Evolutionary conservation across 1,140 invertebrate species (phyloP).

Genomic region (Drosophila elegans): DNA sequence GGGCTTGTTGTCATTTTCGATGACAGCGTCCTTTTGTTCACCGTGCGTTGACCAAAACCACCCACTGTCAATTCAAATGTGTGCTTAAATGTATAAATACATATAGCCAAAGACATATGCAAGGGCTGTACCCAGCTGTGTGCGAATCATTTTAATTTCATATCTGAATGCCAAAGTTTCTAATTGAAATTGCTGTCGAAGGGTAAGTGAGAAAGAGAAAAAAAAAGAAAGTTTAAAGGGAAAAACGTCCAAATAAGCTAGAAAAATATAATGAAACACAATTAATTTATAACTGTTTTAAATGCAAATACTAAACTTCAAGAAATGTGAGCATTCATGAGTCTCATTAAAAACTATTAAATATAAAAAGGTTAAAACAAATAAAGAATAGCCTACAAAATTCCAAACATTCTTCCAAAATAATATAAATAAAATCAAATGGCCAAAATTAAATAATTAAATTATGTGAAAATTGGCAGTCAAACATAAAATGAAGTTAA

Average conservation of each 20-base stretch:
- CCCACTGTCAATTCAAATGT: slow-evolving; percentile 41
- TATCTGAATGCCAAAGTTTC: slow-evolving; percentile 70
- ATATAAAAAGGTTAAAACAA: too few relatives aligned
- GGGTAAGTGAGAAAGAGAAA: slow-evolving; percentile 5
- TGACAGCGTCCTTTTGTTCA: slow-evolving; percentile 63
- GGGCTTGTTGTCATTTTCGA: slow-evolving; percentile 67
- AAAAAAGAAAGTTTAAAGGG: slow-evolving; percentile 1
- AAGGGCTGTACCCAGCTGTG: slow-evolving; percentile 57
- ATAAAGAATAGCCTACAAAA: too few relatives aligned
- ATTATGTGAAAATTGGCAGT: background rate
- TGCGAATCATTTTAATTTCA: slow-evolving; percentile 79
- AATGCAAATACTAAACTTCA: too few relatives aligned
- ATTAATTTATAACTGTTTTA: too few relatives aligned
- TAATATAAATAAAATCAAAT: too few relatives aligned
- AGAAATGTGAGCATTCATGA: too few relatives aligned
- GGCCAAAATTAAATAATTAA: background rate
- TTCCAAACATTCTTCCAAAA: too few relatives aligned
- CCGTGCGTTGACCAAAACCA: slow-evolving; percentile 34
- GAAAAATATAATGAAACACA: background rate
- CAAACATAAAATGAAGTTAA: too few relatives aligned
- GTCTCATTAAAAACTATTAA: too few relatives aligned
- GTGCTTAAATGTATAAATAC: slow-evolving; percentile 3
- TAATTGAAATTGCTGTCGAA: slow-evolving; percentile 67
- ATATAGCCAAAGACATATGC: slow-evolving; percentile 1
- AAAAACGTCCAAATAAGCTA: background rate